Percentiles rank a stretch among this genome's conserved stretches.
phyloP scores from a whole-genome alignment of 2,888 invertebrate species.

The Palloptera scutellata region DNA sequence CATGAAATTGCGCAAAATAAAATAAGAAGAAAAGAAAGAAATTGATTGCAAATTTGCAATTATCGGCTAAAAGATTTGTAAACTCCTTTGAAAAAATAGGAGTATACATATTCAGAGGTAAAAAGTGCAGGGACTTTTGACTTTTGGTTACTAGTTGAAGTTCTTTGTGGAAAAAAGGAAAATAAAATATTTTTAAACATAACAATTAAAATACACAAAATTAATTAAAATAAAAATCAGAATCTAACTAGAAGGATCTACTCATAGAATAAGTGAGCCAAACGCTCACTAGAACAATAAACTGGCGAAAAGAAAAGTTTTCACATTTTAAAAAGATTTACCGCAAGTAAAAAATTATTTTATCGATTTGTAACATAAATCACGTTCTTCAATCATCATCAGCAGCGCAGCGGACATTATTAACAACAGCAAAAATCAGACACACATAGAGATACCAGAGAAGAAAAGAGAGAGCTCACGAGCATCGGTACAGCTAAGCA shows the following conservation, averaged over 20 bases:
- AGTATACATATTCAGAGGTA: neutral
- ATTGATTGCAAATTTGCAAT: slow-evolving; percentile 7
- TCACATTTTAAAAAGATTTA: slow-evolving; percentile 16
- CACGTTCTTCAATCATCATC: slow-evolving; percentile 21
- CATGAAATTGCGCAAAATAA: neutral
- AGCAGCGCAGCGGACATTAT: slow-evolving; percentile 2
- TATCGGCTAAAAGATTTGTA: neutral
- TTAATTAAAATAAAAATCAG: too few species aligned
- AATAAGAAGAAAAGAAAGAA: neutral
- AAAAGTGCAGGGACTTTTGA: neutral
- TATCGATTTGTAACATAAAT: slow-evolving; percentile 47
- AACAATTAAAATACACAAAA: too few species aligned
- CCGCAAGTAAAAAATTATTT: slow-evolving; percentile 29
- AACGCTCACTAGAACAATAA: neutral
- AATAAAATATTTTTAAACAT: too few species aligned
- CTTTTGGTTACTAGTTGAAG: too few species aligned
- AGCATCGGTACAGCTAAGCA: neutral
- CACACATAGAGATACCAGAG: neutral
- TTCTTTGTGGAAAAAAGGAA: too few species aligned
- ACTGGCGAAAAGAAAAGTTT: neutral
- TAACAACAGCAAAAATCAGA: slow-evolving; percentile 2
- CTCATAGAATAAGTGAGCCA: too few species aligned
- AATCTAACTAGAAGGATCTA: too few species aligned
- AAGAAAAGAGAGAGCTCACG: neutral
- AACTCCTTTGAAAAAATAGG: neutral